phyloP scores from a whole-genome alignment of 1,140 invertebrate genomes.

The Parapsyche elsis region DNA sequence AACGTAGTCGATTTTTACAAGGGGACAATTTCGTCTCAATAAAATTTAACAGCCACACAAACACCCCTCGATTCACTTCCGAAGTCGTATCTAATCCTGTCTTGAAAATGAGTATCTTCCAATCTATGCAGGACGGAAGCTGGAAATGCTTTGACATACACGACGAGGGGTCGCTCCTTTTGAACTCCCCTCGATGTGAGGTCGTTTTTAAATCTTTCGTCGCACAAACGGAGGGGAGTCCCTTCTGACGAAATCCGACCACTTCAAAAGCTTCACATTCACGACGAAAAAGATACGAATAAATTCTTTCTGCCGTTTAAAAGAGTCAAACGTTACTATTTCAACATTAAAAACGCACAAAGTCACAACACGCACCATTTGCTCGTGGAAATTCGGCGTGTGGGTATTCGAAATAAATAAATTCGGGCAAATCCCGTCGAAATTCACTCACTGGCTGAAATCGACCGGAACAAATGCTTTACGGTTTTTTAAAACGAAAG shows the following conservation, averaged over 20 bases:
- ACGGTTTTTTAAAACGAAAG: background rate
- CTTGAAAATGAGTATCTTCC: background rate
- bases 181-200: background rate
- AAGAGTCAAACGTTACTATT: background rate
- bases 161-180: background rate
- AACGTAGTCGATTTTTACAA: no score
- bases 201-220: conserved; percentile 51
- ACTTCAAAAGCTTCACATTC: background rate
- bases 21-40: no score
- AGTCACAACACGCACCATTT: conserved; percentile 33
- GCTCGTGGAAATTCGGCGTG: background rate
- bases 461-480: conserved; percentile 18
- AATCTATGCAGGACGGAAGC: background rate
- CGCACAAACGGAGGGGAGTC: conserved; percentile 44
- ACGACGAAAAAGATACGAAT: no score
- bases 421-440: conserved; percentile 9
- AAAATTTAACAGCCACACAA: no score
- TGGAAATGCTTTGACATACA: background rate
- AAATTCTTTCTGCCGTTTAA: no score
- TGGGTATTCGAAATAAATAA: conserved; percentile 1
- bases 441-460: conserved; percentile 1
- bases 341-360: background rate
- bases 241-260: conserved; percentile 25
- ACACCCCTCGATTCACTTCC: no score
- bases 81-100: no score